These are phyloP conservation scores for Riparia riparia DNA, from an alignment of 2,113 vertebrate genomes.

Conservation along the genomic window DNA sequence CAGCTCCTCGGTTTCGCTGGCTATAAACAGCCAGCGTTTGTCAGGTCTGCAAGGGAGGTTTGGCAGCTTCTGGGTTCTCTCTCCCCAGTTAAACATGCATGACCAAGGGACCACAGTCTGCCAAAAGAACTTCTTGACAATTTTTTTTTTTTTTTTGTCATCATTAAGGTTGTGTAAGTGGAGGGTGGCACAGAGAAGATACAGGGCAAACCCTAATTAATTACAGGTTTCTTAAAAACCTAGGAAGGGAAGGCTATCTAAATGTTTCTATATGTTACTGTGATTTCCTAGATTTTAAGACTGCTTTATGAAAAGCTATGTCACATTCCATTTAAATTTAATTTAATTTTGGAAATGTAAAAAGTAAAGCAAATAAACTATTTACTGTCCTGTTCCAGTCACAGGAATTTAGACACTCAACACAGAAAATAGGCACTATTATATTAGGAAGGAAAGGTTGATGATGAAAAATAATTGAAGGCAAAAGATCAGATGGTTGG, in stretches of 20 bases:
- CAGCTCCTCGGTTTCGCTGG: not conserved
- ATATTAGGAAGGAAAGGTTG: not conserved
- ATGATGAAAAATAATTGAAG: not conserved
- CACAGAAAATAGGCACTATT: not conserved
- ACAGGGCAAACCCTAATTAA: not conserved
- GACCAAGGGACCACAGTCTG: not conserved
- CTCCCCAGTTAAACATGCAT: not conserved
- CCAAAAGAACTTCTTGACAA: not conserved
- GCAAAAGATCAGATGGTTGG: not conserved
- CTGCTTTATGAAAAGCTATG: not conserved
- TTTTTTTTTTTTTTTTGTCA: not conserved
- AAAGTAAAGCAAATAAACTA: not conserved
- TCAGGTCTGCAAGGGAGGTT: not conserved
- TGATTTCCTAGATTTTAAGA: not conserved
- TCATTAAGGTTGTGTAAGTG: not conserved
- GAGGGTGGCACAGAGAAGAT: not conserved
- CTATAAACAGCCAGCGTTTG: not conserved
- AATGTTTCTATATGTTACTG: not conserved
- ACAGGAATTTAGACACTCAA: not conserved
- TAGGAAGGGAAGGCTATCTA: not conserved
- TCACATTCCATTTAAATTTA: not conserved
- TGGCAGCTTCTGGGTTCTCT: not conserved
- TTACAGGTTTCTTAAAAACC: not conserved
- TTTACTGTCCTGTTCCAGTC: not conserved
- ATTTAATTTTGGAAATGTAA: not conserved